These are phyloP conservation scores for Disparrhopalites patrizii DNA, from an alignment of 2,888 invertebrate species.

Conservation along the genomic window DNA sequence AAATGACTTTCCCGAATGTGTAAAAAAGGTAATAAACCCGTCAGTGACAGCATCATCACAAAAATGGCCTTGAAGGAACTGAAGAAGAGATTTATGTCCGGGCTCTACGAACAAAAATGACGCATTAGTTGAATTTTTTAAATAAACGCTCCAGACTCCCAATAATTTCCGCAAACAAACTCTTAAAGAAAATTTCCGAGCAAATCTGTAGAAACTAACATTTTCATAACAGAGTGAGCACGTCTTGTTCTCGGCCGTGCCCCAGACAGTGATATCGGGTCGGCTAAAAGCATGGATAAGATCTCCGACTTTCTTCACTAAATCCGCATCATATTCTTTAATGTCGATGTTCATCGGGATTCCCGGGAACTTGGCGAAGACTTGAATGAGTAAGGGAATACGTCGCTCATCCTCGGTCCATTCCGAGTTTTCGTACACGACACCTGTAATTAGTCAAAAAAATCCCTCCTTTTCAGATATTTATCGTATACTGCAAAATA, in stretches of 20 bases:
- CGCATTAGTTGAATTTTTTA: background rate
- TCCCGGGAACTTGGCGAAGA: constrained; percentile 60
- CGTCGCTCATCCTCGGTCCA: constrained; percentile 52
- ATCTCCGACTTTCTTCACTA: constrained; percentile 59
- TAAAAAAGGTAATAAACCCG: constrained; percentile 63
- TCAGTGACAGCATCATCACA: constrained; percentile 58
- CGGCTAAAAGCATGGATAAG: constrained; percentile 58
- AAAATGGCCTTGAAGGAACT: constrained; percentile 58
- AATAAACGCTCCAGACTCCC: background rate
- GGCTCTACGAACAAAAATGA: constrained; percentile 55
- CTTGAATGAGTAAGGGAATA: constrained; percentile 60
- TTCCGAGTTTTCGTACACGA: constrained; percentile 49
- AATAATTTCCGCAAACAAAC: background rate
- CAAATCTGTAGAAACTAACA: constrained; percentile 51
- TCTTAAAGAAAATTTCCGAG: background rate
- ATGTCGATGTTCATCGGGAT: constrained; percentile 57
- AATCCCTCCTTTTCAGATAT: too few relatives aligned
- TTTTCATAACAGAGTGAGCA: constrained; percentile 57
- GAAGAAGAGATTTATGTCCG: constrained; percentile 60
- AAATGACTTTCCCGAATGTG: constrained; percentile 61
- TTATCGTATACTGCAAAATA: too few relatives aligned
- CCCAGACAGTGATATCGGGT: constrained; percentile 64
- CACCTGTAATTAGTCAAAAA: too few relatives aligned
- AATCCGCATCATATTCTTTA: constrained; percentile 54
- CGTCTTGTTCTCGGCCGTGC: constrained; percentile 58